Evolutionary conservation across 92 coral and sea anemone species (phyloP).

Genomic region (Umimayanthus kanabou): DNA sequence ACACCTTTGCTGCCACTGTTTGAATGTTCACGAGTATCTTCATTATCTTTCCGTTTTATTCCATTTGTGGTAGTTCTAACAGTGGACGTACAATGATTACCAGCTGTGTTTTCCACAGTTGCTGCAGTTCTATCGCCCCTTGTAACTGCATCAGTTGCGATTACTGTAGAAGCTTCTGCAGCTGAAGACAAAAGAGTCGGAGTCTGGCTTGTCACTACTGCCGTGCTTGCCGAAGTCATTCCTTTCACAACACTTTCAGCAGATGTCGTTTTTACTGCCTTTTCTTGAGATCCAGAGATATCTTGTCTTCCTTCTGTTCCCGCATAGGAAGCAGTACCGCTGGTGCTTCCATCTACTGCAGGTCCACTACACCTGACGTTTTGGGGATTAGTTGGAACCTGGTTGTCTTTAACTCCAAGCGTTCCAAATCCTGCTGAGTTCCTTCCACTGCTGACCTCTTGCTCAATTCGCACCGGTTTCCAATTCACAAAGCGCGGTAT

Average conservation of each 20-base stretch:
- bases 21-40: not conserved
- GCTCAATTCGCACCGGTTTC: slow-evolving; percentile 19
- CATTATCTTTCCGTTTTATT: not conserved
- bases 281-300: not conserved
- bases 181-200: not conserved
- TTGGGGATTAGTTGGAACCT: not conserved
- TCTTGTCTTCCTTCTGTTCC: not conserved
- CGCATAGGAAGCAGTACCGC: not conserved
- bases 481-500: slow-evolving; percentile 51
- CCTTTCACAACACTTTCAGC: not conserved
- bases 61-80: not conserved
- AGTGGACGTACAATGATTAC: not conserved
- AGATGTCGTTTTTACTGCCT: no score
- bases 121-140: not conserved
- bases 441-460: not conserved
- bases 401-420: not conserved
- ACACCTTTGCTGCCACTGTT: not conserved
- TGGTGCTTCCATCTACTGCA: not conserved
- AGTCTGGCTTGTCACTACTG: not conserved
- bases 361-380: not conserved
- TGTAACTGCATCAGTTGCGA: not conserved
- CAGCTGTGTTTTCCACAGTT: slow-evolving; percentile 1
- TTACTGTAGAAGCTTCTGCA: not conserved
- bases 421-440: not conserved
- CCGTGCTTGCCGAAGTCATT: not conserved